phyloP scores from a whole-genome alignment of 2,113 vertebrate genomes.

The Scytalopus superciliaris region DNA sequence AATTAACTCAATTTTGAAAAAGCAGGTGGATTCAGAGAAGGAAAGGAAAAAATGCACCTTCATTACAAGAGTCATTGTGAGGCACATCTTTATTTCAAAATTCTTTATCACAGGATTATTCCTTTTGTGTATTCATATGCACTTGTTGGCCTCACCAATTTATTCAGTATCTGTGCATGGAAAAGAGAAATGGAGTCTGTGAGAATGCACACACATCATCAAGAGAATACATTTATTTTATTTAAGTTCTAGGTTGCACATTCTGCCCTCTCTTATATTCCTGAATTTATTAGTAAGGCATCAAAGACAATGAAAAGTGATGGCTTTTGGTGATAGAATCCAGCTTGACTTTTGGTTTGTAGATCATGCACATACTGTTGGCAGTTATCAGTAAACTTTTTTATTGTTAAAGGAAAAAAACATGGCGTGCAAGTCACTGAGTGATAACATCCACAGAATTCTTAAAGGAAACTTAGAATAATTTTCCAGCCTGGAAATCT shows the following conservation, averaged over 20 bases:
- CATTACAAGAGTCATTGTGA: neutral
- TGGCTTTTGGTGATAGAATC: neutral
- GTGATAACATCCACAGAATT: neutral
- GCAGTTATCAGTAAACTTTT: neutral
- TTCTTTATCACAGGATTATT: neutral
- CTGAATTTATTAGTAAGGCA: neutral
- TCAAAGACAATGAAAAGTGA: conserved; percentile 2
- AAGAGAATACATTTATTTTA: neutral
- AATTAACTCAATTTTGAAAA: neutral
- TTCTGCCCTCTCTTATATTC: neutral
- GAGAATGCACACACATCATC: neutral
- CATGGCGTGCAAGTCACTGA: neutral
- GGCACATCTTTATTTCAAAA: neutral
- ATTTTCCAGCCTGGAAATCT: conserved; percentile 20
- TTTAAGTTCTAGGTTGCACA: neutral
- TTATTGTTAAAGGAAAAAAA: neutral
- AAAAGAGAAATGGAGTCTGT: neutral
- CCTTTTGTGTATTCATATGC: neutral
- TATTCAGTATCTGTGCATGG: neutral
- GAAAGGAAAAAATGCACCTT: neutral
- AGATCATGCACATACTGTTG: neutral
- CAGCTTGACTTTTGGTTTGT: neutral
- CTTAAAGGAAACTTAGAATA: neutral
- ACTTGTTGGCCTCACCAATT: neutral
- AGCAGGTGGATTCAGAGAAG: neutral